Evolutionary conservation across 2,113 vertebrate species (phyloP), one percentile per base, ranked within the genome.

Genomic region (Haplotaxodon microlepis): DNA sequence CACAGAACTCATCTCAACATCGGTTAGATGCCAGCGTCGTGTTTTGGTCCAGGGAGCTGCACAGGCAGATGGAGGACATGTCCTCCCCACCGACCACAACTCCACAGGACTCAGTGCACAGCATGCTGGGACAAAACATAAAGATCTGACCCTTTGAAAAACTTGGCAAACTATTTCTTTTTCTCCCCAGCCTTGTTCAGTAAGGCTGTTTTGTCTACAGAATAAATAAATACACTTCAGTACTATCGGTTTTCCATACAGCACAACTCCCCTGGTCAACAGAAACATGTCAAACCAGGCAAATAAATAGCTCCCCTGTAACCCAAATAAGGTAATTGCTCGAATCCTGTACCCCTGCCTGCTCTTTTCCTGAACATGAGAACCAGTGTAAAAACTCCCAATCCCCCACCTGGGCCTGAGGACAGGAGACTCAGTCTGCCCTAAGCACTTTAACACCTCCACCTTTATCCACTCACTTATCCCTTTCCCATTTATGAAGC

Each of bases 231-330:
- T 94, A 85, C 59, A 90, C 87, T 94, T 83, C 83, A 88, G 92
- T 42, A n/a, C 86, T 90, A 92, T 95, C 86, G 51, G 76, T 92
- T 94, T 90, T 87, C 92, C 88, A 86, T 82, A 54, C 45, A 29
- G 81, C 81, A 56, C 61, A 85, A 87, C 85, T 91, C 90, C 88
- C 91, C 84, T 2, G 61, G 85, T 91, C 84, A 61, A 91, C 92
- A 93, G 87, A 94, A 95, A 93, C 88, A 91, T 89, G 92, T 94
- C 95, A 93, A 83, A 90, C 82, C 34, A 17, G 50, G 84, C 89
- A 95, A 95, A 95, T 96, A 95, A 95, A 96, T 95, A 88, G 86
- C 89, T 93, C 90, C 90, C 90, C 83, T 90, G 89, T 82, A 95
- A 94, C 92, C 93, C 86, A 96, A 96, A 95, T 90, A 95, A 84